Conservation (phyloP, 2,113 vertebrate genomes). For the Callaeas wilsoni region DNA sequence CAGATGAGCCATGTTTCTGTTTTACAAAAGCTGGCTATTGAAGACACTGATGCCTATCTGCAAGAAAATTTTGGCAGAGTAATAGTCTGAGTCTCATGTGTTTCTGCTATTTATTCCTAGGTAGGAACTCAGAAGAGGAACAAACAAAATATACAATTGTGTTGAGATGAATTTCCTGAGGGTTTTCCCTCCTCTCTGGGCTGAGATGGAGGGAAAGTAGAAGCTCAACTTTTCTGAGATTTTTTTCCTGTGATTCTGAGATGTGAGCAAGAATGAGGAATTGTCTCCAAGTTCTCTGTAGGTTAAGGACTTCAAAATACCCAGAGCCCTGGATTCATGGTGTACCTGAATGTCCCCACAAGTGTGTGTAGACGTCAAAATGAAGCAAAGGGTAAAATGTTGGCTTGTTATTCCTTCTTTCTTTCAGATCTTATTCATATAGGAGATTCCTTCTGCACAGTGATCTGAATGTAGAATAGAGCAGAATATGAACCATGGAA, state of each 20-base stretch:
- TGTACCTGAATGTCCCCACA: neutral
- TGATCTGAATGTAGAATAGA: neutral
- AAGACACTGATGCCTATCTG: neutral
- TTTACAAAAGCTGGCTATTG: neutral
- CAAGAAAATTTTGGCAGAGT: neutral
- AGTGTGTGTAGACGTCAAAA: neutral
- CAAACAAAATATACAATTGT: neutral
- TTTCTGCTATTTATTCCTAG: neutral
- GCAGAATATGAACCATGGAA: neutral
- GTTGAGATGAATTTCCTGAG: neutral
- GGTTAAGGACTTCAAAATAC: neutral
- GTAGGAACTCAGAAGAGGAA: neutral
- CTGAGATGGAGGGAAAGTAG: neutral
- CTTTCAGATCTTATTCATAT: neutral
- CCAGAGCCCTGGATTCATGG: neutral
- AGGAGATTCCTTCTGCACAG: neutral
- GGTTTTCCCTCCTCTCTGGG: neutral
- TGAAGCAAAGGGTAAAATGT: neutral
- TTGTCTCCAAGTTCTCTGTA: neutral
- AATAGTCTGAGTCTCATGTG: neutral
- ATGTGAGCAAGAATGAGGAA: neutral
- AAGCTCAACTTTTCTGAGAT: neutral
- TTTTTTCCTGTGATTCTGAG: neutral
- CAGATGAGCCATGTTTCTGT: neutral
- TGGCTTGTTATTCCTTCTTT: neutral